phyloP scores from a whole-genome alignment of 1,140 invertebrate species.

The Sesamia nonagrioides region DNA sequence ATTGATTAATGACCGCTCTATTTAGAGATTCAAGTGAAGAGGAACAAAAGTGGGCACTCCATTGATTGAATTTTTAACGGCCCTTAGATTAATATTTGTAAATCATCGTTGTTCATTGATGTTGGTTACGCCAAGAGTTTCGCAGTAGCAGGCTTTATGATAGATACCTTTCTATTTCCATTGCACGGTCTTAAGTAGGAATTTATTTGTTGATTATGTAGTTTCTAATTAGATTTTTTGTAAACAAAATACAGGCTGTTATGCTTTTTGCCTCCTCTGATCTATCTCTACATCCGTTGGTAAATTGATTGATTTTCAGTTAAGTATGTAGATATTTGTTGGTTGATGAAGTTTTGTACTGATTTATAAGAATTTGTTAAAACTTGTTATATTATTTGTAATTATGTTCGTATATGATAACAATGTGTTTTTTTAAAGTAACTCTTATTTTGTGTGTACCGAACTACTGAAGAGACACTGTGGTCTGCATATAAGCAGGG shows the following conservation, averaged over 20 bases:
- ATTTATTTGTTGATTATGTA: constrained; percentile 5
- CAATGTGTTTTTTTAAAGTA: background rate
- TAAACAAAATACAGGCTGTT: constrained; percentile 5
- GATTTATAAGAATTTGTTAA: too few relatives aligned
- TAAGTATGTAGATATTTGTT: background rate
- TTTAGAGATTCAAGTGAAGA: constrained; percentile 62
- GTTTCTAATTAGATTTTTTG: constrained; percentile 1
- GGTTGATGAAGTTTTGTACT: background rate
- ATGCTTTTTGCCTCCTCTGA: constrained; percentile 10
- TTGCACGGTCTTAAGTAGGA: constrained; percentile 10
- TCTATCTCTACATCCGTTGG: background rate
- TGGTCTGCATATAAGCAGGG: too few relatives aligned
- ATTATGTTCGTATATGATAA: background rate
- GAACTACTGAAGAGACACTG: too few relatives aligned
- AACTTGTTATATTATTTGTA: too few relatives aligned
- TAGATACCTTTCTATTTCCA: constrained; percentile 27
- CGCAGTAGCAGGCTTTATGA: background rate
- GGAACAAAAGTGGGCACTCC: constrained; percentile 52
- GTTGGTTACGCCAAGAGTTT: background rate
- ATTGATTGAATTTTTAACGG: constrained; percentile 57
- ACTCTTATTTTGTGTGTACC: too few relatives aligned
- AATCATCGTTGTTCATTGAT: constrained; percentile 6
- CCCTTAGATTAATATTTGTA: constrained; percentile 22
- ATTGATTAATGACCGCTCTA: constrained; percentile 68
- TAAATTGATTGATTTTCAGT: constrained; percentile 12